Conservation (phyloP, 2,888 invertebrate genomes). For the Lycia hirtaria region DNA sequence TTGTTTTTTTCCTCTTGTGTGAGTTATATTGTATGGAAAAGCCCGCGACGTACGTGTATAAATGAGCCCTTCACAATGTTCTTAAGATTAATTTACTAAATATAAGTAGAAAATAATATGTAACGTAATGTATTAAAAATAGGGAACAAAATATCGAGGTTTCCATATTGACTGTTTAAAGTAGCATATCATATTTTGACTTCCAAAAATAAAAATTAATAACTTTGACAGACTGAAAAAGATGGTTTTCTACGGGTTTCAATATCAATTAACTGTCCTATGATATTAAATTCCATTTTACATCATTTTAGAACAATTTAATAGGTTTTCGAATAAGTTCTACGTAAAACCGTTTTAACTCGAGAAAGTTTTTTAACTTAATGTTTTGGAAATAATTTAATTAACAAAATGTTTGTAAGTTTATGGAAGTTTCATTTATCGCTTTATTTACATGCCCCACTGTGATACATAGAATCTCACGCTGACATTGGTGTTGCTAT, state of each 20-base stretch:
- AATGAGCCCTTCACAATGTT: too few relatives aligned
- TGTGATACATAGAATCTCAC: slow-evolving; percentile 68
- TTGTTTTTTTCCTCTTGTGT: too few relatives aligned
- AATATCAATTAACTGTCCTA: slow-evolving; percentile 48
- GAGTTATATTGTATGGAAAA: too few relatives aligned
- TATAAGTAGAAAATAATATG: slow-evolving; percentile 26
- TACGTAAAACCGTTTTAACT: slow-evolving; percentile 19
- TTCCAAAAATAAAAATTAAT: slow-evolving; percentile 40
- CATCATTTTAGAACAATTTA: slow-evolving; percentile 32
- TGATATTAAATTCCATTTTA: slow-evolving; percentile 53
- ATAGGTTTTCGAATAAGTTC: slow-evolving; percentile 15
- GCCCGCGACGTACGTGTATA: too few relatives aligned
- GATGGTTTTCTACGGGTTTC: slow-evolving; percentile 21
- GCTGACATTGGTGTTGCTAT: too few relatives aligned
- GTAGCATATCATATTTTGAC: slow-evolving; percentile 50
- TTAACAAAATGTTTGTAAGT: slow-evolving; percentile 13
- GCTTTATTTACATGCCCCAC: slow-evolving; percentile 58
- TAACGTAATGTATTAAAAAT: slow-evolving; percentile 10
- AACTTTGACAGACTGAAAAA: slow-evolving; percentile 49
- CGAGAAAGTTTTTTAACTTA: slow-evolving; percentile 13
- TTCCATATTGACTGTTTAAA: slow-evolving; percentile 40
- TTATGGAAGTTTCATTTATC: slow-evolving; percentile 22
- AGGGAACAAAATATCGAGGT: slow-evolving; percentile 12
- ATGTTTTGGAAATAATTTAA: slow-evolving; percentile 24
- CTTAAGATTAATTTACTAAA: slow-evolving; percentile 7